phyloP scores from a whole-genome alignment of 2,797 vertebrate species.

The Rachycentron canadum region DNA sequence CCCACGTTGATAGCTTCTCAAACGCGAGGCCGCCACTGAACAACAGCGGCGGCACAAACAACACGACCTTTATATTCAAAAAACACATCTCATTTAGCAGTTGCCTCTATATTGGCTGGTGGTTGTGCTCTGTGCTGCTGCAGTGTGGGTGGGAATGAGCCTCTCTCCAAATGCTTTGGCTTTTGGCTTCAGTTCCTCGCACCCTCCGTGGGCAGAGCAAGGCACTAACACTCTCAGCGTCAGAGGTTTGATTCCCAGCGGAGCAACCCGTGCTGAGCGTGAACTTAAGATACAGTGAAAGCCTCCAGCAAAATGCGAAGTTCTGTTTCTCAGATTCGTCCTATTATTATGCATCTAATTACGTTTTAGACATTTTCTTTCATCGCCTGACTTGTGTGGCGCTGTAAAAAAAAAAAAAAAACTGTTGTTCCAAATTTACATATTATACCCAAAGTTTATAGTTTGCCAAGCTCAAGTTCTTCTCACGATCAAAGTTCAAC shows the following conservation, averaged over 20 bases:
- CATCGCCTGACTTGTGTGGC: too few species aligned
- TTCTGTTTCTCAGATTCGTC: too few species aligned
- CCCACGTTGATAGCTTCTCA: constrained; percentile 15
- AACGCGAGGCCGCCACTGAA: constrained; percentile 17
- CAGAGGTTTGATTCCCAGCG: constrained; percentile 32
- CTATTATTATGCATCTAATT: too few species aligned
- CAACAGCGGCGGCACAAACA: constrained; percentile 42
- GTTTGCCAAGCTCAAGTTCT: too few species aligned
- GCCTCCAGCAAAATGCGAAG: too few species aligned
- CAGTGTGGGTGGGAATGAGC: constrained; percentile 17
- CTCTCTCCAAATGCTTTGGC: constrained; percentile 13
- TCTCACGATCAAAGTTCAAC: background rate
- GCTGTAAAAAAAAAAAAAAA: too few species aligned
- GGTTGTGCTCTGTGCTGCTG: background rate
- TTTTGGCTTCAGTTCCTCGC: background rate
- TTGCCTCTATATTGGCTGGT: constrained; percentile 6
- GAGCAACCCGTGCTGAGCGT: too few species aligned
- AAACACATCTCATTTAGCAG: constrained; percentile 41
- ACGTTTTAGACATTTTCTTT: too few species aligned
- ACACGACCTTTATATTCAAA: constrained; percentile 39
- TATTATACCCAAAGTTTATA: too few species aligned
- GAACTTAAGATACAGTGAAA: too few species aligned
- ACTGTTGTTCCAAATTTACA: too few species aligned
- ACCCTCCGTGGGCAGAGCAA: background rate
- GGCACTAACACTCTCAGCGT: constrained; percentile 6